phyloP scores from a whole-genome alignment of 1,140 invertebrate species.

The Neodiprion fabricii region DNA sequence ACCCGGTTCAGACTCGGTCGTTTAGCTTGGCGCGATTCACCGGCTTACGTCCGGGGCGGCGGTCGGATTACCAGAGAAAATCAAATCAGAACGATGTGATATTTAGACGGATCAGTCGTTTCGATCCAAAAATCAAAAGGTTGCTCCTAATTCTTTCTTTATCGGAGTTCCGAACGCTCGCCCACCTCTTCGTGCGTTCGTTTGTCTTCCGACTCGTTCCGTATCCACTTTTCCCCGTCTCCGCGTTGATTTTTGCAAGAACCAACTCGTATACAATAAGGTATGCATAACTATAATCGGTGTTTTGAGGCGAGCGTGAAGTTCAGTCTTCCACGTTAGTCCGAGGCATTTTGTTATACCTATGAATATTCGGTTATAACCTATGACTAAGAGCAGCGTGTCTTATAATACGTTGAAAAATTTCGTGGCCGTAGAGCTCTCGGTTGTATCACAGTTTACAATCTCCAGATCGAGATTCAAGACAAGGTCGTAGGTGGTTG shows the following conservation, averaged over 20 bases:
- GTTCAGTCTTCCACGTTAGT: no score
- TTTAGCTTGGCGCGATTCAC: slow-evolving; percentile 2
- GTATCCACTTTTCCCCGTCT: no score
- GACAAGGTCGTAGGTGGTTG: background rate
- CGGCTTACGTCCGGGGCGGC: background rate
- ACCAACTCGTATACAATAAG: no score
- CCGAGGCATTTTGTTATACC: no score
- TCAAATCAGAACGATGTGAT: slow-evolving; percentile 5
- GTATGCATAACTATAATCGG: no score
- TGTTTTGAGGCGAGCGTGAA: no score
- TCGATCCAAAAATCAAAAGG: background rate
- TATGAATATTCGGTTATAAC: no score
- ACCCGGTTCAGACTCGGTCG: slow-evolving; percentile 3
- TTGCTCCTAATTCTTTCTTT: background rate
- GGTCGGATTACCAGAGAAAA: background rate
- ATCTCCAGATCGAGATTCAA: background rate
- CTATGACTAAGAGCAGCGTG: no score
- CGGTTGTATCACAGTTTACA: background rate
- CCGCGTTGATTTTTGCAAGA: no score
- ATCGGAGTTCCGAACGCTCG: no score
- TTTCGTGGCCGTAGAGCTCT: no score
- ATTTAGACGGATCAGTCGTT: slow-evolving; percentile 7
- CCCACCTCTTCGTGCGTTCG: background rate
- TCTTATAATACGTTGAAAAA: no score
- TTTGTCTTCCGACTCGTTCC: background rate